Base-by-base conservation (phyloP, 1,140 invertebrate species). In the Heterodera carotae region DNA sequence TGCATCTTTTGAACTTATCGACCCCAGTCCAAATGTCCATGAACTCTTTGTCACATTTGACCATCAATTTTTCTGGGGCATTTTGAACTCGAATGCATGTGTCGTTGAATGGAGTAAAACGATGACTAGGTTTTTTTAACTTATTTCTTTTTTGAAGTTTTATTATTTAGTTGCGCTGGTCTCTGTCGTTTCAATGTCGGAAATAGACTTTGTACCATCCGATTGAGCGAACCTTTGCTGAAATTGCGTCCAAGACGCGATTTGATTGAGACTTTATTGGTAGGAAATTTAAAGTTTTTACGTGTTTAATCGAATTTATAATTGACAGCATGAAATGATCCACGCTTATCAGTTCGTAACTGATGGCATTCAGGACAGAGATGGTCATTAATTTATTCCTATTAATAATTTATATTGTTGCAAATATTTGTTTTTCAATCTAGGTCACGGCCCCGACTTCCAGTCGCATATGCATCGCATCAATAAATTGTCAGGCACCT, bases 331-430 rank as follows among this genome's bases (percentile, higher is more conserved):
- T 89, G 97, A 99, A 90, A 99, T 99, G 97, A 99, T 99, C 77
- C 97, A 99, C 89, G 97, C 95, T 0, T 98, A 92, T 88, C 90
- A 98, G 68, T 98, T 98, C 90, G 90, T 98, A 0, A 93, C 93
- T 5, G 89, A 92, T 75, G 34, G 78, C 29, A 59, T 67, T 48
- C 59, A 80, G 60, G 81, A 84, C 60, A 76, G 82, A 56, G 81
- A 84, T 48, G 81, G 64, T 68, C 29, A 8, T 5, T 62, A 2
- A 4, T 34, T 33, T 69, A 15, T 36, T 69, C 29, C n/a, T 10
- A 1, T 10, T 8, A 69, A 74, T 71, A n/a, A 27, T 22, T 8
- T 12, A 8, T 12, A 43, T 43, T 43, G 6, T 43, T 43, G 6
- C 6, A 8, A 43, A 6, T 43, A 43, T 34, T 29, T 62, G 72